phyloP scores from a whole-genome alignment of 2,888 invertebrate species.

The Hypercompe scribonia region DNA sequence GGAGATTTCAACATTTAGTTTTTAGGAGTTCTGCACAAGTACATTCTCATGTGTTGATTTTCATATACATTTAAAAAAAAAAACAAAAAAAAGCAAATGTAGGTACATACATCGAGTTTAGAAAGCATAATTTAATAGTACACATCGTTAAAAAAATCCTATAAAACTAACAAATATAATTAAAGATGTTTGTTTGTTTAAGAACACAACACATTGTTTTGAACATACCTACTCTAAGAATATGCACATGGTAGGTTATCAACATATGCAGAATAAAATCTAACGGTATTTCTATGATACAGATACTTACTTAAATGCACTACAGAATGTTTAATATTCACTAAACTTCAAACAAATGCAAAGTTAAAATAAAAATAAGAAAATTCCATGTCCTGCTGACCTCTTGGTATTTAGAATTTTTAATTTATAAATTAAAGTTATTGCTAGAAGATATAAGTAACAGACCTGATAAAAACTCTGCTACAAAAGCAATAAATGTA shows the following conservation, averaged over 20 bases:
- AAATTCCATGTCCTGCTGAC: not conserved
- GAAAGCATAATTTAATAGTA: not conserved
- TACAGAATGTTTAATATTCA: not conserved
- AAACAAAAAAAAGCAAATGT: too few relatives aligned
- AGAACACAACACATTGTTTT: not conserved
- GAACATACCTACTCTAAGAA: not conserved
- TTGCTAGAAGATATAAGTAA: not conserved
- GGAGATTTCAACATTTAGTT: not conserved
- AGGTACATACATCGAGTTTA: too few relatives aligned
- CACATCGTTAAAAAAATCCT: not conserved
- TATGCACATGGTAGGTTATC: not conserved
- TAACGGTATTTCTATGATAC: too few relatives aligned
- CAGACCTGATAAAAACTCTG: conserved; percentile 89
- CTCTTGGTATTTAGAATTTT: not conserved
- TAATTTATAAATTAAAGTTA: not conserved
- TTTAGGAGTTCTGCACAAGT: not conserved
- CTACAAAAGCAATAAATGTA: conserved; percentile 90
- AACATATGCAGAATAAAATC: not conserved
- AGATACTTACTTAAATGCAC: too few relatives aligned
- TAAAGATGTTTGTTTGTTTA: not conserved
- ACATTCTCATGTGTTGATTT: too few relatives aligned
- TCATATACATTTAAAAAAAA: too few relatives aligned
- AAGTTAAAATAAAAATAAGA: not conserved
- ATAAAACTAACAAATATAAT: not conserved
- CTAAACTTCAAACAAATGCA: not conserved